Conservation (phyloP, 2,888 invertebrate species). For the Eilema griseolum region DNA sequence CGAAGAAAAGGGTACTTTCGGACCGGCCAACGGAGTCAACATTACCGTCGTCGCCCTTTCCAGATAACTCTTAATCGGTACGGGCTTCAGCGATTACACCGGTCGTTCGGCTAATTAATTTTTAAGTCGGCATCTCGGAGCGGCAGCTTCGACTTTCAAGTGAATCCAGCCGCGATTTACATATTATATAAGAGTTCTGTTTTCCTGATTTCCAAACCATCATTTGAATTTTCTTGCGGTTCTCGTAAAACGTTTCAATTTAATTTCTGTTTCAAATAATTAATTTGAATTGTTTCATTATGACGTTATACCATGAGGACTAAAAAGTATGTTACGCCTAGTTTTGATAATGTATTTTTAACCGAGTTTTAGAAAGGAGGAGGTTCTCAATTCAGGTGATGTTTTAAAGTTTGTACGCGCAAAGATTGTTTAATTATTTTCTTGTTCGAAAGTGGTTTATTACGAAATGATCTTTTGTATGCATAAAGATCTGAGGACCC, state of each 20-base stretch:
- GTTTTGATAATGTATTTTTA: not conserved
- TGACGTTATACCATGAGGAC: not conserved
- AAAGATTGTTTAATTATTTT: no score
- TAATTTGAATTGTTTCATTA: constrained; percentile 22
- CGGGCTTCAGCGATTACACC: constrained; percentile 82
- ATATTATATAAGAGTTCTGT: constrained; percentile 68
- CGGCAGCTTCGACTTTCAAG: constrained; percentile 74
- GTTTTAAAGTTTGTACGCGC: no score
- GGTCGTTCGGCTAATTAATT: constrained; percentile 87
- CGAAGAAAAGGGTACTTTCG: constrained; percentile 66
- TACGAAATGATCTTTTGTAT: no score
- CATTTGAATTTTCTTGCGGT: constrained; percentile 64
- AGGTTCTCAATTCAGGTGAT: no score
- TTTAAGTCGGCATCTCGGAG: constrained; percentile 82
- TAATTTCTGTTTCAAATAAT: constrained; percentile 51
- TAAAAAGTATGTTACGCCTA: not conserved
- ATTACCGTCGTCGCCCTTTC: constrained; percentile 63
- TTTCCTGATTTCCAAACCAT: constrained; percentile 59
- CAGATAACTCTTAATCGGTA: constrained; percentile 75
- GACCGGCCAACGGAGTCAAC: constrained; percentile 62
- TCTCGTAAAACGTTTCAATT: constrained; percentile 59
- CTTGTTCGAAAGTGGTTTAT: no score
- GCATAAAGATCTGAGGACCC: no score
- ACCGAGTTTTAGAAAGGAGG: no score
- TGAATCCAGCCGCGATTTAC: constrained; percentile 78